A percentile compares a stretch with the other conserved stretches of the same genome.
Conservation (phyloP, 2,113 vertebrate species). For the Stictonetta naevosa region DNA sequence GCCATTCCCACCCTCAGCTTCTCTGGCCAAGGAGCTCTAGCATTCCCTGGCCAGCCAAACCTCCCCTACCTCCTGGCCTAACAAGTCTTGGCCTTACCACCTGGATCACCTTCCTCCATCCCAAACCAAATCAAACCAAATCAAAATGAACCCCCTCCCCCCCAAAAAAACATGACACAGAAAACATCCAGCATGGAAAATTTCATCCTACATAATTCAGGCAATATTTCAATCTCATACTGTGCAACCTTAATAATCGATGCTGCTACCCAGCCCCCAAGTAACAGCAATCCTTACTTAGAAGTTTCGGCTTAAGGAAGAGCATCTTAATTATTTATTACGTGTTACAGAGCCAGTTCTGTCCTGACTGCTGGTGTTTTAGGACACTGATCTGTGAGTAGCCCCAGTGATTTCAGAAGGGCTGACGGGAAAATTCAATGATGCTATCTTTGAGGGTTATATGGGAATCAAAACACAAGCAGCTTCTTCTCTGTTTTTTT, state of each 20-base stretch:
- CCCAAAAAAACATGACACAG: background rate
- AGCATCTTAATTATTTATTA: background rate
- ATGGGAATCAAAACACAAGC: slow-evolving; percentile 2
- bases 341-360: background rate
- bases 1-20: background rate
- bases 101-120: background rate
- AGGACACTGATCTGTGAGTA: background rate
- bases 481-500: background rate
- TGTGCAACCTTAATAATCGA: background rate
- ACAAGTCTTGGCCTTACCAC: background rate
- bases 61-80: background rate
- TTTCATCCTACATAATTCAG: background rate
- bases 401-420: background rate
- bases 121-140: background rate
- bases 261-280: background rate
- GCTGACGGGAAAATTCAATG: background rate
- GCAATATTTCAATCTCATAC: background rate
- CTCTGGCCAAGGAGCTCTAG: no score
- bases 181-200: background rate
- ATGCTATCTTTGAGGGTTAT: background rate
- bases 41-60: background rate
- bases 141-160: background rate
- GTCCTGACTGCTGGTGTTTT: background rate
- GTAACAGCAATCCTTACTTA: background rate
- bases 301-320: background rate